Evolutionary conservation across 92 coral and sea anemone genomes (phyloP).

Genomic region (Parazoanthus swiftii): DNA sequence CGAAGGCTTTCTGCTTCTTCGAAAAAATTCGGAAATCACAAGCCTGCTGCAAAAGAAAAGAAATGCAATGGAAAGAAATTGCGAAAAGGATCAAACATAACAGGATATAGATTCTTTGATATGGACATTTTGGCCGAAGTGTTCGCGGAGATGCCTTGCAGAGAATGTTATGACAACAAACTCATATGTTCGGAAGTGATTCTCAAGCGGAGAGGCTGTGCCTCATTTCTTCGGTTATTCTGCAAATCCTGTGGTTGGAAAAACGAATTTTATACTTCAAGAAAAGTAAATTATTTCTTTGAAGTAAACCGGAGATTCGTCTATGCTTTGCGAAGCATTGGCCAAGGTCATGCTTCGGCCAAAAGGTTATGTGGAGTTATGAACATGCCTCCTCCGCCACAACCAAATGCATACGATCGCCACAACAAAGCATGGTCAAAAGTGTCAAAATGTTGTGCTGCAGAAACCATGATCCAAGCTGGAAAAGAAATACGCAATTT

Average conservation of each 20-base stretch:
- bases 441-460: constrained; percentile 38
- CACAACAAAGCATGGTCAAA: constrained; percentile 45
- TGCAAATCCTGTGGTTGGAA: constrained; percentile 22
- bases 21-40: too few species aligned
- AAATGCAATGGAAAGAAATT: too few species aligned
- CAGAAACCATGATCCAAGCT: constrained; percentile 33
- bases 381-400: constrained; percentile 55
- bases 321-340: constrained; percentile 43
- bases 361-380: constrained; percentile 42
- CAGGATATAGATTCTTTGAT: too few species aligned
- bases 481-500: constrained; percentile 33
- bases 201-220: neutral
- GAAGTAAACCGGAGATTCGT: constrained; percentile 30
- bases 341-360: constrained; percentile 27
- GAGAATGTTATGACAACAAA: too few species aligned
- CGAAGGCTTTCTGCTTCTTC: too few species aligned
- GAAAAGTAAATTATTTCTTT: neutral
- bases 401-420: constrained; percentile 22
- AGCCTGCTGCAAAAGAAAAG: too few species aligned
- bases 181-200: too few species aligned
- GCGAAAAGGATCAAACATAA: too few species aligned
- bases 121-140: too few species aligned
- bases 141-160: too few species aligned
- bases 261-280: neutral
- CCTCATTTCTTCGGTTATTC: neutral